phyloP scores from a whole-genome alignment of 2,797 vertebrate species.

The Pristis pectinata region DNA sequence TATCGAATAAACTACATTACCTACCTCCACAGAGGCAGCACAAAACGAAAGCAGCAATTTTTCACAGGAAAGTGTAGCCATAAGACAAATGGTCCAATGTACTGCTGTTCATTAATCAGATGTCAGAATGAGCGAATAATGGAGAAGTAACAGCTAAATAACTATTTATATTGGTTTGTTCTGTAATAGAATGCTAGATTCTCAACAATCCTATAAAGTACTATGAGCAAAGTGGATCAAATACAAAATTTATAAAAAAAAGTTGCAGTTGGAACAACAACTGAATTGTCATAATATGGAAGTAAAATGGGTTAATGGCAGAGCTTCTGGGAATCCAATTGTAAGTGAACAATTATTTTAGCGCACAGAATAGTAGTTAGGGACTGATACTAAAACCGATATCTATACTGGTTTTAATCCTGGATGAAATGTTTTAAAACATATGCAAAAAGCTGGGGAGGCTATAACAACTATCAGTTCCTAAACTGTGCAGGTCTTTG shows the following conservation, averaged over 20 bases:
- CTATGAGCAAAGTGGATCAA: background rate
- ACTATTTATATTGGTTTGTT: background rate
- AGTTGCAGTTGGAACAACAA: background rate
- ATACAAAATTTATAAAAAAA: conserved; percentile 1
- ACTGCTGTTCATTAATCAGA: conserved; percentile 26
- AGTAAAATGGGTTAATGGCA: background rate
- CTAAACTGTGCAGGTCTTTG: background rate
- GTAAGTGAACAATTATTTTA: background rate
- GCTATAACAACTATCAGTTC: background rate
- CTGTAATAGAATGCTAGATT: conserved; percentile 7
- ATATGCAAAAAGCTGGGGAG: background rate
- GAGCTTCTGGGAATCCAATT: background rate
- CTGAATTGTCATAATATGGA: background rate
- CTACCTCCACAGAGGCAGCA: conserved; percentile 36
- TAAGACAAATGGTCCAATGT: conserved; percentile 26
- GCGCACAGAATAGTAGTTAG: background rate
- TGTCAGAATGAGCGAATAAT: conserved; percentile 21
- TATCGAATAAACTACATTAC: conserved; percentile 36
- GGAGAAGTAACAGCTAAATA: conserved; percentile 27
- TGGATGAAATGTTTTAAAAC: background rate
- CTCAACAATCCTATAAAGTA: background rate
- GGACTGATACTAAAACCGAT: background rate
- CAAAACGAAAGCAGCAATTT: conserved; percentile 33
- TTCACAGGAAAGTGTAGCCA: conserved; percentile 32
- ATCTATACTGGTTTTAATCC: background rate